Percentiles rank a stretch among this genome's conserved stretches.
These are phyloP conservation scores for Gadus chalcogrammus DNA, from an alignment of 2,113 vertebrate species.

Conservation along the genomic window DNA sequence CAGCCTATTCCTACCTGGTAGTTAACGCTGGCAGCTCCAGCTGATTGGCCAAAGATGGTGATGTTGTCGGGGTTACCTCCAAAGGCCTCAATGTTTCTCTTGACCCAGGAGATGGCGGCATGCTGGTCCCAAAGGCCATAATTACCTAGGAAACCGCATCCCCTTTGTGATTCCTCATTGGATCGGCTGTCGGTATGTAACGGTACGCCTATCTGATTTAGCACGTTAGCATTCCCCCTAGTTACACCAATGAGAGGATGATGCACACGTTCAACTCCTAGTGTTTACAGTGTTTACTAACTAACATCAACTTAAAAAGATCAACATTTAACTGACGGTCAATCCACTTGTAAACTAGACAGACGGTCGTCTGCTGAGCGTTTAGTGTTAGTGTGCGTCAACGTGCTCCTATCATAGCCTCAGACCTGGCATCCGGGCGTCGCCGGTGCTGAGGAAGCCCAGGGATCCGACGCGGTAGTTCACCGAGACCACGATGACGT, in stretches of 20 bases:
- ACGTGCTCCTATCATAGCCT: neutral
- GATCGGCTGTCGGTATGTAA: too few relatives aligned
- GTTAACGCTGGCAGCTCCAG: slow-evolving; percentile 78
- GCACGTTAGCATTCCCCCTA: too few relatives aligned
- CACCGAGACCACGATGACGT: slow-evolving; percentile 55
- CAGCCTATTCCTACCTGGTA: slow-evolving; percentile 73
- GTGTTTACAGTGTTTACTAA: too few relatives aligned
- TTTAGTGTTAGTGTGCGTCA: too few relatives aligned
- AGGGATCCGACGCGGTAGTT: slow-evolving; percentile 64
- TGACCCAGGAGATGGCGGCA: slow-evolving; percentile 86
- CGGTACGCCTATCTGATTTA: too few relatives aligned
- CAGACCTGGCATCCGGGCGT: slow-evolving; percentile 54
- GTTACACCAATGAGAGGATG: too few relatives aligned
- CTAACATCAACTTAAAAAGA: too few relatives aligned
- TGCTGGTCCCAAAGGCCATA: slow-evolving; percentile 72
- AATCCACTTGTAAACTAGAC: too few relatives aligned
- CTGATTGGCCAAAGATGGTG: slow-evolving; percentile 88
- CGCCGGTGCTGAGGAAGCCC: slow-evolving; percentile 63
- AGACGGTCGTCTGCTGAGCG: too few relatives aligned
- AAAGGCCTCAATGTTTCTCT: slow-evolving; percentile 83
- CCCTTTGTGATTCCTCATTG: neutral
- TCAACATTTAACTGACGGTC: too few relatives aligned
- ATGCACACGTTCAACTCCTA: too few relatives aligned
- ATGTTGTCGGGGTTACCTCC: slow-evolving; percentile 84
- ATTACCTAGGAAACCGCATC: slow-evolving; percentile 66